Conservation (phyloP, 2,888 invertebrate species). For the Caradrina clavipalpis region DNA sequence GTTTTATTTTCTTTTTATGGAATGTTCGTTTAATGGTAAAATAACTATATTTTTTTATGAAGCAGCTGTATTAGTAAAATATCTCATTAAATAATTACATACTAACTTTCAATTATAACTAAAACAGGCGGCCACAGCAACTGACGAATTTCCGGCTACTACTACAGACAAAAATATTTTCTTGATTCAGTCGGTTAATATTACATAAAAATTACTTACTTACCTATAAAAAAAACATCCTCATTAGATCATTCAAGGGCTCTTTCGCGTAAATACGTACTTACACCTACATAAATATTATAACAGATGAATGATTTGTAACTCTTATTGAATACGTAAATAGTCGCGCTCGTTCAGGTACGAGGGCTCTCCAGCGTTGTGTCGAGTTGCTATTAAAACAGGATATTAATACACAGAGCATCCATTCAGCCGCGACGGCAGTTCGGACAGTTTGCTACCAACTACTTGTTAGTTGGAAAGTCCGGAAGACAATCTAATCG, state of each 20-base stretch:
- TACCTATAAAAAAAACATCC: too few relatives aligned
- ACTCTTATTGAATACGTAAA: constrained; percentile 35
- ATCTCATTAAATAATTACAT: too few relatives aligned
- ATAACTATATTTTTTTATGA: neutral
- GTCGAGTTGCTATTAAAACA: constrained; percentile 40
- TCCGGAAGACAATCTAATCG: constrained; percentile 68
- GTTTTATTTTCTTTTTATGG: constrained; percentile 25
- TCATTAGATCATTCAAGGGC: neutral
- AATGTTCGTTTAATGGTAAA: constrained; percentile 11
- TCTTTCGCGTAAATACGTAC: constrained; percentile 1
- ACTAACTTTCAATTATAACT: neutral
- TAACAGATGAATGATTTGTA: constrained; percentile 18
- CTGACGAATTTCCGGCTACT: too few relatives aligned
- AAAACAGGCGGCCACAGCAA: too few relatives aligned
- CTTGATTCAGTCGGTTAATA: too few relatives aligned
- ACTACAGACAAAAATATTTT: too few relatives aligned
- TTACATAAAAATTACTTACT: too few relatives aligned
- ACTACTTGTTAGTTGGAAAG: constrained; percentile 66
- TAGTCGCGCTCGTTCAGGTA: constrained; percentile 28
- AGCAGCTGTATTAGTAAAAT: neutral
- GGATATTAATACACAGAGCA: constrained; percentile 53
- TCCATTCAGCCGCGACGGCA: constrained; percentile 58
- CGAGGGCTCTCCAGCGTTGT: constrained; percentile 23
- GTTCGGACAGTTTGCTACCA: constrained; percentile 62
- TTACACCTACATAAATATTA: constrained; percentile 19